Base-by-base conservation (phyloP, 2,113 vertebrate genomes). In the Mesembrinibis cayennensis region DNA sequence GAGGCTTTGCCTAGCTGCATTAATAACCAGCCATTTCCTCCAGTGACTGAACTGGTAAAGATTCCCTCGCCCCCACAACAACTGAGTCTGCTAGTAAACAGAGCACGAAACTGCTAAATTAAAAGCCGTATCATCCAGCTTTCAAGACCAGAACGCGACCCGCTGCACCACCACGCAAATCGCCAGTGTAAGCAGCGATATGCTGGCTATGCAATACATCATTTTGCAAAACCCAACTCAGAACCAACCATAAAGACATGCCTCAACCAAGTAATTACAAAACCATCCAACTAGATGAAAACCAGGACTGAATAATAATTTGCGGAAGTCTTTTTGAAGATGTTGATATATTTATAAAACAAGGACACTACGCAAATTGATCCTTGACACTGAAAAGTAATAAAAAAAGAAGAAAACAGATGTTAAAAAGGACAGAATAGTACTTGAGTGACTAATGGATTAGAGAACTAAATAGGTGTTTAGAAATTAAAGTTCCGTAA, bases 91-190 rank as follows among this genome's bases (percentile, higher is more conserved):
- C 26, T 15, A 42, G 34, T 30, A 29, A 90, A 62, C 36, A 30
- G 11, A 74, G 7, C 45, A 53, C 2, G n/a, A 40, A 82, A 38
- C 34, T 13, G 50, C 38, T 73, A 5, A 14, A 3, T n/a, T 27
- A 58, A 66, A 88, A 72, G 17, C 62, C 6, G 5, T 38, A 34
- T 27, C 36, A 12, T 9, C 11, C 56, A 34, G 36, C 42, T 74
- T n/a, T 42, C 32, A 9, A 44, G 34, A 66, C 30, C 34, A 34
- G 45, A 55, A 8, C 0, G 0, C 0, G 0, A 34, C 3, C 50
- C 38, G 6, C 19, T 19, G 66, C 74, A n/a, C 7, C 62, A 56
- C 32, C 58, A 61, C 4, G 0, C 47, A 50, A 7, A 62, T 38
- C 72, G 45, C 29, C 65, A 9, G 44, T 2, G 38, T 14, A 21